Evolutionary conservation across 2,888 invertebrate genomes (phyloP).

Genomic region (Nebria brevicollis): DNA sequence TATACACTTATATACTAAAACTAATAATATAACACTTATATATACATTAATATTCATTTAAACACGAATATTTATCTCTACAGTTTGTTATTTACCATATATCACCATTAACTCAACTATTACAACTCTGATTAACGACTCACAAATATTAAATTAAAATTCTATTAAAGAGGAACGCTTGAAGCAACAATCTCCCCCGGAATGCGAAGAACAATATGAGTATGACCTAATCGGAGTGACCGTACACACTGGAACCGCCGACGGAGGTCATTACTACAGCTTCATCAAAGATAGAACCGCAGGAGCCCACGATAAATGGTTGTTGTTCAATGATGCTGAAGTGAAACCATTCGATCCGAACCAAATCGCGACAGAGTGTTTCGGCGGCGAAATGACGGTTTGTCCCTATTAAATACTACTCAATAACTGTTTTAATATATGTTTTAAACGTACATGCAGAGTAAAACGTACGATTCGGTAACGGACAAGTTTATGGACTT

Average conservation of each 20-base stretch:
- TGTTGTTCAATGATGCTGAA: slow-evolving; percentile 91
- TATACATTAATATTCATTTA: too few relatives aligned
- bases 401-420: slow-evolving; percentile 38
- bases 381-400: slow-evolving; percentile 97
- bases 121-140: too few relatives aligned
- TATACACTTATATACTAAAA: too few relatives aligned
- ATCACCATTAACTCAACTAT: too few relatives aligned
- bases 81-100: too few relatives aligned
- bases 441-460: slow-evolving; percentile 65
- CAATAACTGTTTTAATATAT: slow-evolving; percentile 31
- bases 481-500: slow-evolving; percentile 98
- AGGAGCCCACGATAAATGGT: slow-evolving; percentile 86
- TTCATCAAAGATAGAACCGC: slow-evolving; percentile 90
- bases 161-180: slow-evolving; percentile 70
- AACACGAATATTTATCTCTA: too few relatives aligned
- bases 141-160: neutral
- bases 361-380: slow-evolving; percentile 94
- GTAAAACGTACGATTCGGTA: slow-evolving; percentile 95
- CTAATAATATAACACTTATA: too few relatives aligned
- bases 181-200: slow-evolving; percentile 65
- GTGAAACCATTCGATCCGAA: slow-evolving; percentile 95
- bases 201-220: slow-evolving; percentile 76
- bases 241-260: slow-evolving; percentile 97
- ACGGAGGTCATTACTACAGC: slow-evolving; percentile 96
- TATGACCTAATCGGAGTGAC: slow-evolving; percentile 82